Base-by-base conservation (phyloP, 2,888 invertebrate genomes). In the Cantharis rustica region DNA sequence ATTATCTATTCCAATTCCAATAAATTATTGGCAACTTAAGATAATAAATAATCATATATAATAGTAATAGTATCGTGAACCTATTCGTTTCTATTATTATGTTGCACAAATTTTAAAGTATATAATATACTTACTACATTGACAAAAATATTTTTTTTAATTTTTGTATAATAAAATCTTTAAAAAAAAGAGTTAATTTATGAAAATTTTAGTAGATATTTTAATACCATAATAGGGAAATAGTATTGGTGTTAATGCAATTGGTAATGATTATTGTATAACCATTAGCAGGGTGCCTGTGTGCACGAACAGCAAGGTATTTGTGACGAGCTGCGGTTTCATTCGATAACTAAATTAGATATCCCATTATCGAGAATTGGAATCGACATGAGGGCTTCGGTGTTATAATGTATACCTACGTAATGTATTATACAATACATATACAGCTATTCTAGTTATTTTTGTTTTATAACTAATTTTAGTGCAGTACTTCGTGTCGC, bases 271-370 rank as follows among this genome's bases (percentile, higher is more conserved):
- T 47, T 47, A 47, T 47, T 47, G 47, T 47, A 47, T 47, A 47
- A 47, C n/a, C 47, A 47, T 47, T 47, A 47, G n/a, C 47, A 47
- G n/a, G n/a, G 47, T 47, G 47, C 47, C 47, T 47, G 47, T 47
- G 47, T 47, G 47, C 47, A 47, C 47, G 47, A 47, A 47, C 47
- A n/a, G n/a, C 47, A n/a, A 20, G 17, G 16, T 71, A 75, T 77
- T 69, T 77, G 75, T 72, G 61, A 71, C 75, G 69, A 68, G 72
- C 61, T 75, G 75, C 68, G 77, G 77, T 72, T 64, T 26, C 69
- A 72, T 74, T 69, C 71, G 74, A 73, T 74, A 75, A 72, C 72
- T 69, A 75, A 77, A 74, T 77, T 77, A 69, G 74, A 74, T 74
- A 71, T 73, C 47, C 31, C 47, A 77, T 77, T 77, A 75, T 74